phyloP scores from a whole-genome alignment of 2,113 vertebrate genomes.

The Sprattus sprattus region DNA sequence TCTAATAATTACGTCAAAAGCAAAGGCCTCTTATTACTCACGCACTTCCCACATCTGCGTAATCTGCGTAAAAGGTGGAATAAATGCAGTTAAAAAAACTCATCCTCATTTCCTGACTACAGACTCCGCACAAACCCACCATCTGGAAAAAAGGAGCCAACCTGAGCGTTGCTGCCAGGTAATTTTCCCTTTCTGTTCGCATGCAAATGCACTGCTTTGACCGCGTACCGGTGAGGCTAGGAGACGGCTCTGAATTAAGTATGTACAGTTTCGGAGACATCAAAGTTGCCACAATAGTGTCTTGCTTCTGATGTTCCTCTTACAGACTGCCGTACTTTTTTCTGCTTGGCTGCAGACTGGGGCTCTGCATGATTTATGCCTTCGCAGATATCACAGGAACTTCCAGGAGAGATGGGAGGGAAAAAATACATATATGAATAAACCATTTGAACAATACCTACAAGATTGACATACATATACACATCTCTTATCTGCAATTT shows the following conservation, averaged over 20 bases:
- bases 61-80: slow-evolving; percentile 51
- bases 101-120: slow-evolving; percentile 48
- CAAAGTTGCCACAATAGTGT: slow-evolving; percentile 49
- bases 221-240: slow-evolving; percentile 19
- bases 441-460: neutral
- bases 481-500: neutral
- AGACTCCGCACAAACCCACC: slow-evolving; percentile 42
- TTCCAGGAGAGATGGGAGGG: neutral
- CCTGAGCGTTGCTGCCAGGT: slow-evolving; percentile 53
- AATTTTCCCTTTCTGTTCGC: slow-evolving; percentile 54
- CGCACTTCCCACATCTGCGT: slow-evolving; percentile 54
- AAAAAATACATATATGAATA: neutral
- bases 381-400: neutral
- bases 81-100: slow-evolving; percentile 55
- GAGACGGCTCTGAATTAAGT: slow-evolving; percentile 54
- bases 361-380: slow-evolving; percentile 37
- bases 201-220: slow-evolving; percentile 60
- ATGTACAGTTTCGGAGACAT: slow-evolving; percentile 49
- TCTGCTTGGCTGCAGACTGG: slow-evolving; percentile 23
- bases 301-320: slow-evolving; percentile 43
- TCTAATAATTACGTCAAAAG: slow-evolving; percentile 52
- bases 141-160: slow-evolving; percentile 52
- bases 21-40: slow-evolving; percentile 29
- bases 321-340: neutral
- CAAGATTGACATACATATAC: neutral